phyloP scores from a whole-genome alignment of 2,888 invertebrate genomes.

The Boloria euphrosyne region DNA sequence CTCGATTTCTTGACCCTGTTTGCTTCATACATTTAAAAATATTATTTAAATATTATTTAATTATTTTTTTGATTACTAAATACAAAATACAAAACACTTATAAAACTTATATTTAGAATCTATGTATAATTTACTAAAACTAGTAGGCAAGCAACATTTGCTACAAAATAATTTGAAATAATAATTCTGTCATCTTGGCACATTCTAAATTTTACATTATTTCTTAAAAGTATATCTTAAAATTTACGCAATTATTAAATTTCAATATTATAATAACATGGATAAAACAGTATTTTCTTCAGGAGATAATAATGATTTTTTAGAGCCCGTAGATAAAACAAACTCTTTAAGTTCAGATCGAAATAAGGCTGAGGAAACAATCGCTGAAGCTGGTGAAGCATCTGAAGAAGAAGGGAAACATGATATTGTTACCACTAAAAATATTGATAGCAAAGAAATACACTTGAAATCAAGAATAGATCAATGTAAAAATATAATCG shows the following conservation, averaged over 20 bases:
- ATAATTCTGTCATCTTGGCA: constrained; percentile 13
- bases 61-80: too few species aligned
- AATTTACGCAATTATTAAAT: neutral
- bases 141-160: neutral
- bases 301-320: constrained; percentile 53
- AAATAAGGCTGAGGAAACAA: constrained; percentile 7
- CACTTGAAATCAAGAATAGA: constrained; percentile 68
- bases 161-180: neutral
- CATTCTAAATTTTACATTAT: neutral
- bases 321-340: constrained; percentile 13
- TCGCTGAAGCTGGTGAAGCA: neutral
- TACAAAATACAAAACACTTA: too few species aligned
- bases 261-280: constrained; percentile 44
- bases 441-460: constrained; percentile 58
- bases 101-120: too few species aligned
- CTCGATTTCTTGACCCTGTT: too few species aligned
- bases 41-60: too few species aligned
- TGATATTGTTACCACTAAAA: constrained; percentile 11
- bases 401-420: constrained; percentile 18
- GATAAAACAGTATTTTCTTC: constrained; percentile 52
- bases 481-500: constrained; percentile 67
- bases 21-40: too few species aligned
- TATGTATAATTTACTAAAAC: too few species aligned
- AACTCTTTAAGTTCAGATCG: neutral
- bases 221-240: constrained; percentile 1